These are phyloP conservation scores for Myxocyprinus asiaticus DNA, from an alignment of 2,113 vertebrate species.

Conservation along the genomic window DNA sequence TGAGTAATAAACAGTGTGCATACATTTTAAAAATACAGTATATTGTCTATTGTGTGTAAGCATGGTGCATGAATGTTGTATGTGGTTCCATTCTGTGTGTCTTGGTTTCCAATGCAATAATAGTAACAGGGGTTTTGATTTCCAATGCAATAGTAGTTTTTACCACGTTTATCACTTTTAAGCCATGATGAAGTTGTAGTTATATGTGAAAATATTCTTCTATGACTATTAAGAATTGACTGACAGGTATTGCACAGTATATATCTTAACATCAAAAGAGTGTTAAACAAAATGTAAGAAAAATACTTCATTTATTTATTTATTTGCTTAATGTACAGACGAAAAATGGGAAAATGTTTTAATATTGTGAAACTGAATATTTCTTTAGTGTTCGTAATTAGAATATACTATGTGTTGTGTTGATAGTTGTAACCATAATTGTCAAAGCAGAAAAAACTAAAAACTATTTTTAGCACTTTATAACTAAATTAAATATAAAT, in stretches of 20 bases:
- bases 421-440: background rate
- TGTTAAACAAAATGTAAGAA: background rate
- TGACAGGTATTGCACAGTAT: background rate
- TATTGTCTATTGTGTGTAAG: background rate
- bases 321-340: background rate
- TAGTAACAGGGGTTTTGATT: background rate
- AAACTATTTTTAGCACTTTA: conserved; percentile 20
- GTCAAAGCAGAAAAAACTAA: background rate
- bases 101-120: conserved; percentile 34
- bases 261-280: background rate
- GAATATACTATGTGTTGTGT: background rate
- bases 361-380: background rate
- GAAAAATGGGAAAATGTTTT: background rate
- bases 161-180: background rate
- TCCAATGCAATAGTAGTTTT: conserved; percentile 11
- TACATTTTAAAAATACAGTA: conserved; percentile 20
- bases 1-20: background rate
- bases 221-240: background rate
- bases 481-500: conserved; percentile 1
- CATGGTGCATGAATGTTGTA: background rate
- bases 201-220: background rate
- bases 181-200: background rate
- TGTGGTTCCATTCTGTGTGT: background rate
- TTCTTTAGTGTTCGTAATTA: background rate
- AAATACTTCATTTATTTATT: too few relatives aligned